Evolutionary conservation across 2,797 vertebrate genomes (phyloP), one percentile per base, ranked within the genome.

Genomic region (Anabacerthia variegaticeps): DNA sequence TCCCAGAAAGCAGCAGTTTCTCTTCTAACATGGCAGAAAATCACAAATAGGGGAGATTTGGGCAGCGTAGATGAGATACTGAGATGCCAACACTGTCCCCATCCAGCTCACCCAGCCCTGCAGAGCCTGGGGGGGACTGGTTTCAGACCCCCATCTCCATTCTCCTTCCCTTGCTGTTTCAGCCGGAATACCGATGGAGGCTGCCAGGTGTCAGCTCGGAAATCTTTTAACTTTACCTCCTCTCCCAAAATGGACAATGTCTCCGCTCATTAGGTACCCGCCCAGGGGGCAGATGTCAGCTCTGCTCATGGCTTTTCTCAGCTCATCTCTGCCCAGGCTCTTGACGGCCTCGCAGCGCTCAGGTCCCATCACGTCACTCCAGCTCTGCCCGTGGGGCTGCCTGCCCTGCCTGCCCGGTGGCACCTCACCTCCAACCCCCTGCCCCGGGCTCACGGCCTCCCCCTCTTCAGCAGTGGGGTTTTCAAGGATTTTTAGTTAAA

Each of bases 181-280:
- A 0, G 49, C 65, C 30, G 65, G 59, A 55, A 5, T 66, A 27
- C 67, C 26, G 1, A 48, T 17, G 82, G 88, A 88, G 62, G 55
- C 76, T 71, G 63, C 90, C 83, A 85, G 85, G 86, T 94, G 78
- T 95, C 95, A 90, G 72, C 80, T 89, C 7, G 3, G 88, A 86
- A 91, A 75, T 92, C 81, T 89, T 79, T 93, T 85, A 85, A 54
- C 85, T 95, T 88, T 34, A 52, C 61, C 65, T 92, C 10, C 0
- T 92, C 84, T 96, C 81, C 55, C 28, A 75, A 89, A 96, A 79
- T 93, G 95, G 94, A 95, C 94, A 96, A 32, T 85, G 87, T 94
- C 96, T 93, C 63, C 0, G 17, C 88, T 97, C 80, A 92, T 94
- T 92, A 93, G 87, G 87, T 88, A 36, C 54, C 73, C 7, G 20